Conservation (phyloP, 2,797 vertebrate genomes). For the Emydoidea blandingii region DNA sequence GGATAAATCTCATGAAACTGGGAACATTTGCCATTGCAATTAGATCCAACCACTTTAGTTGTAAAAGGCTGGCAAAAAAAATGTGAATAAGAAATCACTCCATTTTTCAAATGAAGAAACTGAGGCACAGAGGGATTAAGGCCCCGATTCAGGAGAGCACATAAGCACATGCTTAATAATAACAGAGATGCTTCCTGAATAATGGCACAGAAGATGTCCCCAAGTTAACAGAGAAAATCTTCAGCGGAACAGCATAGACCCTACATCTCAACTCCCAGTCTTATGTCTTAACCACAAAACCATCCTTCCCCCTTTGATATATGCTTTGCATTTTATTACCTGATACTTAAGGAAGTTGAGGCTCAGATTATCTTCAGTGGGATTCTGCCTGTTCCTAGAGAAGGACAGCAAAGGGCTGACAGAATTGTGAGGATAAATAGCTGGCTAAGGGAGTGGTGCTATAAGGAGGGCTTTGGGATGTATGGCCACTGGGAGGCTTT, state of each 20-base stretch:
- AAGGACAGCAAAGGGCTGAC: too few species aligned
- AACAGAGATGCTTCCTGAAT: background rate
- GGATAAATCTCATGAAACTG: background rate
- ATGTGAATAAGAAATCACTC: fast-evolving
- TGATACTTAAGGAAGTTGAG: too few species aligned
- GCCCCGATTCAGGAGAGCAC: background rate
- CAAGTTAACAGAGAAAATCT: background rate
- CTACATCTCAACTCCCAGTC: too few species aligned
- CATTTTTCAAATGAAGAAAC: background rate
- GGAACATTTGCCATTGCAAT: background rate
- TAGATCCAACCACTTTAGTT: background rate
- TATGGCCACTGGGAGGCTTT: too few species aligned
- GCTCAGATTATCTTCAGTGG: too few species aligned
- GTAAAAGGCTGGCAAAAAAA: background rate
- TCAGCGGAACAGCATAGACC: background rate
- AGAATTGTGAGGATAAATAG: too few species aligned
- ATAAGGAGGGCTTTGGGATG: too few species aligned
- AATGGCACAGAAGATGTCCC: background rate
- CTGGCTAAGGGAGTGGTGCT: too few species aligned
- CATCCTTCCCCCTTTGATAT: background rate
- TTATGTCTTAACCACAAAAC: background rate
- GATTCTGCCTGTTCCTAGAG: too few species aligned
- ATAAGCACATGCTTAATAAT: background rate
- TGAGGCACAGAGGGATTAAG: background rate
- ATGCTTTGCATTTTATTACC: too few species aligned